Conservation (phyloP, 2,888 invertebrate genomes). For the Timema cristinae region DNA sequence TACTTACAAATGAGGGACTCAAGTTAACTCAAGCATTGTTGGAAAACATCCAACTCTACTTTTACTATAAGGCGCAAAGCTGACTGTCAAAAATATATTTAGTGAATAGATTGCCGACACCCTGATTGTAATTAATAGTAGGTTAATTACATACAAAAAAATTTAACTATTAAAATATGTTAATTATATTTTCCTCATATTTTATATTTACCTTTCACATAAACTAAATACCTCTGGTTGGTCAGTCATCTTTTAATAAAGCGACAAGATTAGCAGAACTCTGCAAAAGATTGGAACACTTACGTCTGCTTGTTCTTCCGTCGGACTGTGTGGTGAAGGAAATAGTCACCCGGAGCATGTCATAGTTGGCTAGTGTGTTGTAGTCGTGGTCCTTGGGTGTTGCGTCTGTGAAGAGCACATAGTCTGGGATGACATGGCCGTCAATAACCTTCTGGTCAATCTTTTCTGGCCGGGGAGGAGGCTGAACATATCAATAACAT, state of each 20-base stretch:
- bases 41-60: conserved; percentile 17
- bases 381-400: conserved; percentile 69
- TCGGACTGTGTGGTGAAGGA: conserved; percentile 71
- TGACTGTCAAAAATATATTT: not conserved
- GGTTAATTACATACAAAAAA: too few species aligned
- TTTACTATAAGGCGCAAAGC: conserved; percentile 23
- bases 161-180: too few species aligned
- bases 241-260: too few species aligned
- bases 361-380: conserved; percentile 76
- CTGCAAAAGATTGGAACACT: conserved; percentile 9
- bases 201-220: too few species aligned
- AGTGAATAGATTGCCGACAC: not conserved
- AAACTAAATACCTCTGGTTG: too few species aligned
- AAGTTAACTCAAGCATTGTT: too few species aligned
- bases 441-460: conserved; percentile 83
- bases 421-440: conserved; percentile 83
- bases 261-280: too few species aligned
- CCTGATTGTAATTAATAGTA: too few species aligned
- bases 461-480: conserved; percentile 63
- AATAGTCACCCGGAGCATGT: conserved; percentile 78
- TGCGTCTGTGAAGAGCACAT: conserved; percentile 82
- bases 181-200: too few species aligned
- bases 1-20: too few species aligned
- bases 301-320: conserved; percentile 44
- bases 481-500: conserved; percentile 45